Conservation (phyloP, 1,140 invertebrate genomes). For the Araneus ventricosus region DNA sequence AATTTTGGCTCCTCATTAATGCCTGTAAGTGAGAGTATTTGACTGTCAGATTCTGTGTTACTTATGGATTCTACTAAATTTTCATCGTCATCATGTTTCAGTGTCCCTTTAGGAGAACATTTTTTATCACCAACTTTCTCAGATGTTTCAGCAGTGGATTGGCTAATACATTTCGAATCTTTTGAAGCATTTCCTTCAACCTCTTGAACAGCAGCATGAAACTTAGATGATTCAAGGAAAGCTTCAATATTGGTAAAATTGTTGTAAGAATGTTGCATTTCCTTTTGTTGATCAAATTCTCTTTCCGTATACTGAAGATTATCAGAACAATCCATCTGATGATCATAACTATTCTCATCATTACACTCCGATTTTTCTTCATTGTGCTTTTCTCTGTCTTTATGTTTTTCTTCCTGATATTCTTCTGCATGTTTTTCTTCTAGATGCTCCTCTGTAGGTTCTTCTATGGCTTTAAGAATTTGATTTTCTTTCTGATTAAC, state of each 20-base stretch:
- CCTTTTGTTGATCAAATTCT: neutral
- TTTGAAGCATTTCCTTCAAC: neutral
- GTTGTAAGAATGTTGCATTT: neutral
- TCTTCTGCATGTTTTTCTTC: neutral
- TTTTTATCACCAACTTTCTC: neutral
- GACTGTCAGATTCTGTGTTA: neutral
- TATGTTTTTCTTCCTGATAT: neutral
- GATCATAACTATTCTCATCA: neutral
- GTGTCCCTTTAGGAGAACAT: too few relatives aligned
- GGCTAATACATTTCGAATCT: neutral
- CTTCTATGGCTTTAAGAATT: neutral
- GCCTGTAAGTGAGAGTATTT: neutral
- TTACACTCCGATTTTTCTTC: neutral
- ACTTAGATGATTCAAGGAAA: neutral
- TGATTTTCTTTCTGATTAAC: neutral
- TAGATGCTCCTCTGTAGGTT: neutral
- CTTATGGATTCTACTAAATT: too few relatives aligned
- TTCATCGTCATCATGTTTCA: neutral
- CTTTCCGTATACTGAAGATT: neutral
- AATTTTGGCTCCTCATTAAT: neutral
- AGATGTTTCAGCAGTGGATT: neutral
- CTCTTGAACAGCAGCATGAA: neutral
- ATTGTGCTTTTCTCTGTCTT: neutral
- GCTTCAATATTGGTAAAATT: neutral
- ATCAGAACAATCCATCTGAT: neutral